Base-by-base conservation (phyloP, 2,113 vertebrate species). In the Bufo gargarizans region DNA sequence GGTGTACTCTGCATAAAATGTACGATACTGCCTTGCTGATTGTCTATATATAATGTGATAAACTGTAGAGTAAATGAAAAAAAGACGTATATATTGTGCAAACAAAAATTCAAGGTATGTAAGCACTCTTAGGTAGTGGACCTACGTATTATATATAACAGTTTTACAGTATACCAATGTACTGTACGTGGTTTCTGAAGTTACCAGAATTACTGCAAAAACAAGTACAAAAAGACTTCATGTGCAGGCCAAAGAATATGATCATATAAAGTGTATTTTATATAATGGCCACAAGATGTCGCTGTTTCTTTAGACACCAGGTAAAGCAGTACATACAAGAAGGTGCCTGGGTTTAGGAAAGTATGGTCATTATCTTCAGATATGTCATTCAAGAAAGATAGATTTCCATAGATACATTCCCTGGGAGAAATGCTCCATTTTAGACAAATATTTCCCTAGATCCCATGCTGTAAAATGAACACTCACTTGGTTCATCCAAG, bases 351-450 rank as follows among this genome's bases (percentile, higher is more conserved):
- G 13, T 47, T 77, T 33, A 43, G 47, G 47, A 78, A 78, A 78
- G 77, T 22, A 20, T 58, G 85, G 78, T 86, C 85, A 50, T 78
- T 86, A 78, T 78, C 85, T 86, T 77, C n/a, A 72, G 6, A 72
- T 71, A 55, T 84, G 67, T 77, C 56, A 86, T 65, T 65, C 56
- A 49, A 67, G 59, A 77, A 47, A 61, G 71, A 63, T 59, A 65
- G 76, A 78, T 63, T 77, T 86, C 33, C 67, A 76, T 72, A 63
- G 71, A 86, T 86, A 86, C 43, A 47, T 33, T 77, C 6, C 14
- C 59, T 33, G 77, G 20, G n/a, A 78, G 2, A 67, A 65, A 43
- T 33, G 17, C 19, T 63, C 45, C 3, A 77, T 77, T 77, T 58
- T 63, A 86, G 84, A 63, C 53, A 58, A 58, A 72, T 50, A 33